phyloP scores from a whole-genome alignment of 2,113 vertebrate species.

The Chloebia gouldiae region DNA sequence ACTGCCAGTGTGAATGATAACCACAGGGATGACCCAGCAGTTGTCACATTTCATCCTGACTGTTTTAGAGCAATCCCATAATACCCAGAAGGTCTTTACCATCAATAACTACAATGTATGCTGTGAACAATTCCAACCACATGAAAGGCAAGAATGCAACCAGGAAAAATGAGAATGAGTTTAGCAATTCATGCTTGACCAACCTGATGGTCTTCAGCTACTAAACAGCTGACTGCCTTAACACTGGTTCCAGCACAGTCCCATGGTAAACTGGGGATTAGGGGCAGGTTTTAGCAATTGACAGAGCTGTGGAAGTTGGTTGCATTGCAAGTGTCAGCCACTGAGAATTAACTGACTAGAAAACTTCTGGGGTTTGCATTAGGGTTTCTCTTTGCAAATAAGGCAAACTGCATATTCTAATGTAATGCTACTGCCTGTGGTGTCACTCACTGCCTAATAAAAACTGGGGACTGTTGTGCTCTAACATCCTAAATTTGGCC shows the following conservation, averaged over 20 bases:
- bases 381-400: background rate
- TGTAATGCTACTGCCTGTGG: background rate
- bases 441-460: background rate
- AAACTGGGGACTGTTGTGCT: background rate
- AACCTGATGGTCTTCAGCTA: background rate
- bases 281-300: background rate
- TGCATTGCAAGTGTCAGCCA: background rate
- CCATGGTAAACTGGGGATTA: background rate
- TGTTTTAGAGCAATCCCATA: conserved; percentile 40
- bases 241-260: background rate
- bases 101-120: conserved; percentile 28
- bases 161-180: conserved; percentile 2
- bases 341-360: background rate
- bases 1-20: conserved; percentile 20
- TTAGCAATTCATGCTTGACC: background rate
- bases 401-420: background rate
- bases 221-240: background rate
- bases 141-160: background rate
- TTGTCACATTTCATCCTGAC: conserved; percentile 50
- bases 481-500: background rate
- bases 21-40: conserved; percentile 13
- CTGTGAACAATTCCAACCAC: background rate
- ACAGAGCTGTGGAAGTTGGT: background rate
- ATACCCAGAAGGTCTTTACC: conserved; percentile 39
- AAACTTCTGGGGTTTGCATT: rapidly evolving